phyloP scores from a whole-genome alignment of 2,113 vertebrate genomes.

The Struthio camelus region DNA sequence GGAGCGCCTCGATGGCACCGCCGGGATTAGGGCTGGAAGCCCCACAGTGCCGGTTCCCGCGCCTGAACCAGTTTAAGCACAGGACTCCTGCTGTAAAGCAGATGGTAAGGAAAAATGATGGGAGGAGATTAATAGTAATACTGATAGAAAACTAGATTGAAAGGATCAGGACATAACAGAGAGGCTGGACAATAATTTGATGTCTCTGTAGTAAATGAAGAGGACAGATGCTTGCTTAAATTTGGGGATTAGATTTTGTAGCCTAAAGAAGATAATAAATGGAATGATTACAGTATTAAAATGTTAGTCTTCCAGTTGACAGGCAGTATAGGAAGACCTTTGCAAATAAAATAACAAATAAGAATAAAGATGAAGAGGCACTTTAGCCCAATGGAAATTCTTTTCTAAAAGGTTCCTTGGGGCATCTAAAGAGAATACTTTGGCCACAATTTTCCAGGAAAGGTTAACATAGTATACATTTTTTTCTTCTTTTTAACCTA shows the following conservation, averaged over 20 bases:
- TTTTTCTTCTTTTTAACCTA: not conserved
- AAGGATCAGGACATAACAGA: not conserved
- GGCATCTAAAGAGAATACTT: not conserved
- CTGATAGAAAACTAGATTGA: not conserved
- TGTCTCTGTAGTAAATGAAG: not conserved
- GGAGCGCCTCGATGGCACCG: fast-evolving
- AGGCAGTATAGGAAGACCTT: not conserved
- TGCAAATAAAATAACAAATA: not conserved
- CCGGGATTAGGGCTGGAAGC: not conserved
- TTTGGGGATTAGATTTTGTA: conserved; percentile 31
- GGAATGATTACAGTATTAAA: conserved; percentile 31
- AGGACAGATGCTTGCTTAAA: conserved; percentile 40
- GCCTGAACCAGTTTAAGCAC: not conserved
- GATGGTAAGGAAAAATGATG: conserved; percentile 25
- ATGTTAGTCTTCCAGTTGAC: not conserved
- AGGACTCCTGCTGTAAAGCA: not conserved
- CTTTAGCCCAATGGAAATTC: not conserved
- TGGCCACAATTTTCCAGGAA: fast-evolving
- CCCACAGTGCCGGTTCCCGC: not conserved
- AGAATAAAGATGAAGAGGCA: not conserved
- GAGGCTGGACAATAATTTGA: not conserved
- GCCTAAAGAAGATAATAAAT: conserved; percentile 29
- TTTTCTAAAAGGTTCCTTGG: not conserved
- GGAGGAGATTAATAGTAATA: conserved; percentile 37
- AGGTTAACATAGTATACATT: fast-evolving